These are phyloP conservation scores for Odobenus rosmarus DNA, from an alignment of 2,113 vertebrate genomes.

Conservation along the genomic window DNA sequence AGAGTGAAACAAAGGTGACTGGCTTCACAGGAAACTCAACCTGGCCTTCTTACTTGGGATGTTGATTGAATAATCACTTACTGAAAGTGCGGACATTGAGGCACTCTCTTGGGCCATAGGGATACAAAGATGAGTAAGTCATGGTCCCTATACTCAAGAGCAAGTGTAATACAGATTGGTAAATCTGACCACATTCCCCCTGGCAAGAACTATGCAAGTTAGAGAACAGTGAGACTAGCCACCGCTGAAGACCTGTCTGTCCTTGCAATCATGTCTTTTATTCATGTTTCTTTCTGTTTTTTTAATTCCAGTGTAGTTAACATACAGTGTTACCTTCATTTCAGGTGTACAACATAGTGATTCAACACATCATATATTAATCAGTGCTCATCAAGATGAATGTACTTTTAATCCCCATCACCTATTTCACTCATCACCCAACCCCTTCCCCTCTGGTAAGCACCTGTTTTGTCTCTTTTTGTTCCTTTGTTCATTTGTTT, in stretches of 20 bases:
- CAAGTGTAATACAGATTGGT: not conserved
- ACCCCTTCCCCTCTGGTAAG: not conserved
- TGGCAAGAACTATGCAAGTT: not conserved
- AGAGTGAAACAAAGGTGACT: not conserved
- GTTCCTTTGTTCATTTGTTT: not conserved
- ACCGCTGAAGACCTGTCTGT: not conserved
- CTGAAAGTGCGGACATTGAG: not conserved
- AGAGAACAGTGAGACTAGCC: not conserved
- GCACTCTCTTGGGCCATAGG: not conserved
- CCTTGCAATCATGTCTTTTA: not conserved
- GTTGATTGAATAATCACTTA: not conserved
- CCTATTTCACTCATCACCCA: not conserved
- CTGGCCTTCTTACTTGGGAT: not conserved
- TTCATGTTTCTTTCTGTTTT: not conserved
- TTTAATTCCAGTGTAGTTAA: not conserved
- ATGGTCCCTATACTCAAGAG: not conserved
- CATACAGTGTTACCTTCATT: not conserved
- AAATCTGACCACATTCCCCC: not conserved
- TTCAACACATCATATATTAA: not conserved
- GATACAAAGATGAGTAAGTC: not conserved
- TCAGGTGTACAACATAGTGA: not conserved
- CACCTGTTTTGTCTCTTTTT: not conserved
- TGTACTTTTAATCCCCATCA: not conserved
- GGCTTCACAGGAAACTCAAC: not conserved
- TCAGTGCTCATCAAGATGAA: not conserved